Evolutionary conservation across 2,888 invertebrate species (phyloP).

Genomic region (Cacoxenus indagator): DNA sequence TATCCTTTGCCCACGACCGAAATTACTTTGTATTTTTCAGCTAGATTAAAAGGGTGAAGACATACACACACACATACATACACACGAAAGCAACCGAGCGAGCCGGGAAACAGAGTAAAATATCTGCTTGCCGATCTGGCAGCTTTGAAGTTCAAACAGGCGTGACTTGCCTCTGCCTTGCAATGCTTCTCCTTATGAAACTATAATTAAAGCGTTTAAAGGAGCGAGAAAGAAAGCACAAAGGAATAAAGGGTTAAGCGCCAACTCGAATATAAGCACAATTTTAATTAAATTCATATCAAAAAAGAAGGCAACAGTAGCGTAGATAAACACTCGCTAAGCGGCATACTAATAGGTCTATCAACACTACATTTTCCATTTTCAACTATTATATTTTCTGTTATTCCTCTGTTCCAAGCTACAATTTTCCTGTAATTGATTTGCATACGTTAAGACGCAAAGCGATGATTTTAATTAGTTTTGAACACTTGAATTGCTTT

Average conservation of each 20-base stretch:
- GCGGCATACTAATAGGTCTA: background rate
- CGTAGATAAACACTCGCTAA: background rate
- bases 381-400: background rate
- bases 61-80: no score
- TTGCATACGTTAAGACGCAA: background rate
- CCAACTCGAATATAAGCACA: constrained; percentile 4
- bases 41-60: no score
- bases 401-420: no score
- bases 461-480: constrained; percentile 43
- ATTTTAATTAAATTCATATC: constrained; percentile 16
- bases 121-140: constrained; percentile 3
- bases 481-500: constrained; percentile 42
- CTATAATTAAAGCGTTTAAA: constrained; percentile 13
- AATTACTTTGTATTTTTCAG: constrained; percentile 19
- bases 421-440: background rate
- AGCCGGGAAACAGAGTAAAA: background rate
- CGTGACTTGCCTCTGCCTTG: background rate
- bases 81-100: background rate
- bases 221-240: background rate
- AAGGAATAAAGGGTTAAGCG: background rate
- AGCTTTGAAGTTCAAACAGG: constrained; percentile 2
- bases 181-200: background rate
- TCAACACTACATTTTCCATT: background rate
- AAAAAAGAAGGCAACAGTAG: background rate
- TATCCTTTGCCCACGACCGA: constrained; percentile 9